Evolutionary conservation across 2,797 vertebrate genomes (phyloP).

Genomic region (Typhlichthys eigenmanni): DNA sequence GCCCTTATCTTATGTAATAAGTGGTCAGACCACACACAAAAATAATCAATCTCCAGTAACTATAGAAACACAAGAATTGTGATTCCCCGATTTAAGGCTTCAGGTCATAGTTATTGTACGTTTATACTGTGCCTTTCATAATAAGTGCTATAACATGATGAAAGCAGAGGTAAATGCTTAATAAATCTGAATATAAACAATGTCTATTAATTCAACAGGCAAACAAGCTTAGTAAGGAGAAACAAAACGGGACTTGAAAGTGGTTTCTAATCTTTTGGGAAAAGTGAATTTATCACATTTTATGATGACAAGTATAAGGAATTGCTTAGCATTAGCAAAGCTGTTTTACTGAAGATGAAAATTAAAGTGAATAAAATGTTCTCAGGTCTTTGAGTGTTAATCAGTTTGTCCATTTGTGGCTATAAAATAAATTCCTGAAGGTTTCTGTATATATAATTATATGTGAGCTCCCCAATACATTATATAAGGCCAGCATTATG

Average conservation of each 20-base stretch:
- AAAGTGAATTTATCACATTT: too few species aligned
- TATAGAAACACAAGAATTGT: conserved; percentile 21
- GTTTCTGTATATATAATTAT: too few species aligned
- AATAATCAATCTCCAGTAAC: conserved; percentile 16
- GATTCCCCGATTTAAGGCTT: conserved; percentile 7
- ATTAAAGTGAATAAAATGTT: too few species aligned
- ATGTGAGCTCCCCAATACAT: neutral
- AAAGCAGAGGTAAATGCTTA: neutral
- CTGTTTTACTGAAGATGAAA: too few species aligned
- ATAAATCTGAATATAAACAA: conserved; percentile 7
- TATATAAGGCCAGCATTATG: neutral
- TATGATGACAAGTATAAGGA: too few species aligned
- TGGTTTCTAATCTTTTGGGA: too few species aligned
- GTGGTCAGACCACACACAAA: conserved; percentile 44
- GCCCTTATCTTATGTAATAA: conserved; percentile 26
- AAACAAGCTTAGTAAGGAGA: too few species aligned
- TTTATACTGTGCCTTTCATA: conserved; percentile 57
- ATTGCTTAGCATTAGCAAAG: too few species aligned
- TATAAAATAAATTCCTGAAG: too few species aligned
- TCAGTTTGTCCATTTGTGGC: too few species aligned
- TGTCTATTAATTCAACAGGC: neutral
- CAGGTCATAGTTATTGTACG: conserved; percentile 25
- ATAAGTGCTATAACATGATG: conserved; percentile 64
- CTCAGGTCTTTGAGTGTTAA: too few species aligned
- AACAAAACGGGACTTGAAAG: too few species aligned